phyloP scores from a whole-genome alignment of 2,113 vertebrate species.

The Hippocampus guttulatus region DNA sequence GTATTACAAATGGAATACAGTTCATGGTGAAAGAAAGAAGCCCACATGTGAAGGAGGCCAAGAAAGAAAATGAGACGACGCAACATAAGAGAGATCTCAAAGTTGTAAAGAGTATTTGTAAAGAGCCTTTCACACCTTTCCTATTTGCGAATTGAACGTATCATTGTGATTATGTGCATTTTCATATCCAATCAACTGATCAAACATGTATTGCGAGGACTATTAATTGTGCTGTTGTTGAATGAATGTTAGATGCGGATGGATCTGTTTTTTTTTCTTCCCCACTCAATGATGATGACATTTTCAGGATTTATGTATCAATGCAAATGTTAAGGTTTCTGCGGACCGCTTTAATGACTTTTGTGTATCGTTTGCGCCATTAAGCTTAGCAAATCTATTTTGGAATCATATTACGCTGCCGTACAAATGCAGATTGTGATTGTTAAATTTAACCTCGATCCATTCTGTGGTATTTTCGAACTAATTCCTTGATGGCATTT shows the following conservation, averaged over 20 bases:
- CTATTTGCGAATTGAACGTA: not conserved
- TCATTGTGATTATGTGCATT: not conserved
- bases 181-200: not conserved
- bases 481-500: not conserved
- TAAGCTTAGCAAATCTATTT: not conserved
- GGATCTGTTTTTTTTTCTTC: not conserved
- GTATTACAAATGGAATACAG: slow-evolving; percentile 19
- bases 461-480: not conserved
- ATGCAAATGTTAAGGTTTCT: not conserved
- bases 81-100: not conserved
- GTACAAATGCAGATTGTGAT: not conserved
- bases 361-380: not conserved
- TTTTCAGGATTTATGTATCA: not conserved
- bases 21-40: slow-evolving; percentile 19
- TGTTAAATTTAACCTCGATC: not conserved
- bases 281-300: not conserved
- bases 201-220: not conserved
- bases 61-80: not conserved
- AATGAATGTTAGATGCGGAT: not conserved
- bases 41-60: not conserved
- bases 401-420: not conserved
- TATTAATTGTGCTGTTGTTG: not conserved
- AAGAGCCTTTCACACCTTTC: not conserved
- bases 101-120: not conserved
- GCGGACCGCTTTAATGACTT: not conserved